Base-by-base conservation (phyloP, 2,888 invertebrate genomes). In the Epicampocera succincta region DNA sequence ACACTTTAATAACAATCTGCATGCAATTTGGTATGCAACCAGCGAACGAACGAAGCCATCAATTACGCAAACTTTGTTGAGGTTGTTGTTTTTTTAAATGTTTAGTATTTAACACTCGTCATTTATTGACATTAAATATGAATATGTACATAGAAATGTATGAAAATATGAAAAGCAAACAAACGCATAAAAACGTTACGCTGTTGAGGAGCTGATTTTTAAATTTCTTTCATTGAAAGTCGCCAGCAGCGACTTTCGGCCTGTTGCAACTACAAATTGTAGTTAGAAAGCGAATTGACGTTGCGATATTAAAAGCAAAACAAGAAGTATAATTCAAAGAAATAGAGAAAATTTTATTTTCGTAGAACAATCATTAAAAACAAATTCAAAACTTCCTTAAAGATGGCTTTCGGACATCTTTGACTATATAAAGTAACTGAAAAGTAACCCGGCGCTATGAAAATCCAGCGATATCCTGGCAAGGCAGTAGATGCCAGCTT, bases 401-500 rank as follows among this genome's bases (percentile, higher is more conserved):
- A 48, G 61, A 66, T 50, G 54, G 8, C 33, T 8, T 13, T 29
- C 19, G 63, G 15, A 69, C 58, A 19, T 40, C 42, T 46, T 46
- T 19, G 19, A 60, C 61, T 40, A 15, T 11, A 5, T 1, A 9
- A 48, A 40, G 46, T 58, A 33, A 33, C 33, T 29, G 65, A 61
- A 13, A 44, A 63, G 63, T 40, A 61, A 25, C 17, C 54, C 15
- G 52, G 84, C 75, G 58, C 69, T 61, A 96, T 96, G 96, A 96
- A 95, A 93, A 95, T 96, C 85, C 95, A 95, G 90, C 95, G 95
- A 87, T 95, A 96, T 90, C 96, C 96, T 52, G 96, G 96, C 84
- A 95, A 95, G 91, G 96, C 95, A 84, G 95, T 96, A 88, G 93
- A 94, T 74, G 92, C 94, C 71, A 93, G 93, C 90, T 88, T 93